Evolutionary conservation across 2,113 vertebrate species (phyloP), one percentile per base, ranked within the genome.

Genomic region (Vidua macroura): DNA sequence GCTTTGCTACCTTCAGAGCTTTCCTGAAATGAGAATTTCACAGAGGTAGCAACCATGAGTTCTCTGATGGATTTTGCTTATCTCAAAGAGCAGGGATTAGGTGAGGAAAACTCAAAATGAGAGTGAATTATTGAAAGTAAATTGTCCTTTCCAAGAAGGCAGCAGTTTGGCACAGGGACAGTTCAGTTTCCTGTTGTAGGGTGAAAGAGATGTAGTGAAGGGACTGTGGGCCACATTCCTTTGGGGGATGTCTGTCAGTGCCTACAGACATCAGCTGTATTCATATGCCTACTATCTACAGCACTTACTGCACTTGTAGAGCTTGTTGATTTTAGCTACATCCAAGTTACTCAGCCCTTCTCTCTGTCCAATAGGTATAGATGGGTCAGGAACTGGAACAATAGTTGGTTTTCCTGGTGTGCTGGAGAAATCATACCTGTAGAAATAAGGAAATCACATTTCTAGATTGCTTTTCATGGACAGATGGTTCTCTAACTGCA

Each of bases 271-370:
- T 74, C 68, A 91, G 52, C 51, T 88, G 9, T 59, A 22, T 73
- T 92, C 56, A 51, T 14, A 4, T 44, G 46, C 28, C 24, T 90
- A 77, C 12, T 46, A 43, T 53, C 27, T 68, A 58, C 33, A 72
- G 41, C 43, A 97, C 97, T 98, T 96, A 98, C 97, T 96, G 92
- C 97, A 98, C 37, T 95, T 96, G 86, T 98, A 98, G 35, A 98
- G 96, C 83, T 90, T 97, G 93, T 98, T 98, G 90, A 98, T 97
- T 94, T 98, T 97, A 79, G 95, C 96, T 41, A 97, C 96, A 63
- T 97, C 97, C 67, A 97, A 92, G 64, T 95, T 88, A 86, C 97
- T 97, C 86, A 98, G 88, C 30, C 97, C 97, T 49, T 90, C 91
- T 89, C 96, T 97, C 83, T 98, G 97, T 60, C 97, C 97, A 78